These are phyloP conservation scores for Globodera ellingtonae DNA, from an alignment of 1,140 invertebrate genomes.

Conservation along the genomic window DNA sequence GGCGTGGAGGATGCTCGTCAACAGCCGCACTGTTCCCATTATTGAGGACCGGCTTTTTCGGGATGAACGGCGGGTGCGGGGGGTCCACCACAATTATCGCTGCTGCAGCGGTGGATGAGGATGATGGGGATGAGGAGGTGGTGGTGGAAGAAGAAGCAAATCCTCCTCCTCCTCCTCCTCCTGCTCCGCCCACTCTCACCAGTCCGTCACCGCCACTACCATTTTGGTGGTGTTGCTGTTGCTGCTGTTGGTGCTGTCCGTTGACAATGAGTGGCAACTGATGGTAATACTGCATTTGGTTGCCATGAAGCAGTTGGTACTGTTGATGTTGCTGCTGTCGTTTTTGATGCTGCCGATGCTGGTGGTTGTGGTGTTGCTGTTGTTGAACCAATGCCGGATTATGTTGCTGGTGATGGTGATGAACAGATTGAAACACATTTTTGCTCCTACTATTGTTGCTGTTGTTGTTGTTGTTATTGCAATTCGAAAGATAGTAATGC, in stretches of 20 bases:
- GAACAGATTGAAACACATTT: too few species aligned
- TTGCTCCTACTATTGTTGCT: background rate
- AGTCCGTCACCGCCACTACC: background rate
- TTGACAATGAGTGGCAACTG: background rate
- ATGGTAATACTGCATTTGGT: background rate
- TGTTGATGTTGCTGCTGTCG: background rate
- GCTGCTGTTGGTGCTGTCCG: background rate
- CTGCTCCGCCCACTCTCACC: background rate
- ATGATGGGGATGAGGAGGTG: background rate
- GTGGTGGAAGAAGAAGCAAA: background rate
- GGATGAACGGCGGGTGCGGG: conserved; percentile 26
- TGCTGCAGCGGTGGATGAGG: background rate
- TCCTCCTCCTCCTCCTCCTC: background rate
- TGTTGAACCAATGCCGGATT: too few species aligned
- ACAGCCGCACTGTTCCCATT: background rate
- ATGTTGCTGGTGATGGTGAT: too few species aligned
- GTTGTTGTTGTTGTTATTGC: too few species aligned
- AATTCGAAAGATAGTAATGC: too few species aligned
- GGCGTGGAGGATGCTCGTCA: conserved; percentile 2
- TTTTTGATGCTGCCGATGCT: background rate
- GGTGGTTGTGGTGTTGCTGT: background rate
- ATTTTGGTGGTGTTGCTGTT: background rate
- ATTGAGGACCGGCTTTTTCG: conserved; percentile 29
- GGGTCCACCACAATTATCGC: conserved; percentile 19
- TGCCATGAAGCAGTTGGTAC: background rate